A percentile compares a stretch with the other conserved stretches of the same genome.
Conservation (phyloP, 2,797 vertebrate species). For the Peromyscus eremicus region DNA sequence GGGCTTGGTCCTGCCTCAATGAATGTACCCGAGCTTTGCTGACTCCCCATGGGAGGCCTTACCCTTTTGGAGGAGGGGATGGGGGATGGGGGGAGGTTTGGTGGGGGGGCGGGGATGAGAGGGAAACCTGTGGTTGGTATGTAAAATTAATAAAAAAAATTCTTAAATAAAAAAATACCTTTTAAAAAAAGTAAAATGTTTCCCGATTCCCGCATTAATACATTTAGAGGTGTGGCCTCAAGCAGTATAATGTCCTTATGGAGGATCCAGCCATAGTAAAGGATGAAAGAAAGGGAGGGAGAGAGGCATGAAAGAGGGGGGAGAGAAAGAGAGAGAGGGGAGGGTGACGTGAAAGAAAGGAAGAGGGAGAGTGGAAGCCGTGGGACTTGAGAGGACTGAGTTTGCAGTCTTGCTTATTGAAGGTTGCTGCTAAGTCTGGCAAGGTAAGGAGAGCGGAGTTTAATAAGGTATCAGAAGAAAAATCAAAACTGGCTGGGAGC, state of each 20-base stretch:
- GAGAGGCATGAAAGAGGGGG: not conserved
- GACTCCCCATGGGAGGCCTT: too few relatives aligned
- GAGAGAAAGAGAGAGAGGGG: not conserved
- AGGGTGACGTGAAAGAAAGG: not conserved
- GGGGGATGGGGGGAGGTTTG: too few relatives aligned
- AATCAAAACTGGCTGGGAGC: not conserved
- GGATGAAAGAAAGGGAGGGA: not conserved
- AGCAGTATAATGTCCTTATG: not conserved
- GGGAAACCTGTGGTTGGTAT: too few relatives aligned
- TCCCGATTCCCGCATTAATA: not conserved
- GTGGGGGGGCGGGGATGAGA: too few relatives aligned
- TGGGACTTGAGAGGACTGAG: not conserved
- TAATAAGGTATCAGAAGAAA: slow-evolving; percentile 1
- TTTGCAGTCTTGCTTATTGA: not conserved
- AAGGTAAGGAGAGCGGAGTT: not conserved
- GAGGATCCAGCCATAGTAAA: not conserved
- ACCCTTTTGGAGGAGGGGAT: too few relatives aligned
- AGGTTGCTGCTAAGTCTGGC: not conserved
- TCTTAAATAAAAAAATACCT: too few relatives aligned
- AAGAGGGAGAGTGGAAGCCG: not conserved
- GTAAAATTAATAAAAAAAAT: too few relatives aligned
- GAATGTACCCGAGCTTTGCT: too few relatives aligned
- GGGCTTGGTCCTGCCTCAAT: too few relatives aligned
- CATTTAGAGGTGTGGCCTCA: not conserved
- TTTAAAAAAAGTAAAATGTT: not conserved